Base-by-base conservation (phyloP, 2,888 invertebrate species). In the Cryptus armator region DNA sequence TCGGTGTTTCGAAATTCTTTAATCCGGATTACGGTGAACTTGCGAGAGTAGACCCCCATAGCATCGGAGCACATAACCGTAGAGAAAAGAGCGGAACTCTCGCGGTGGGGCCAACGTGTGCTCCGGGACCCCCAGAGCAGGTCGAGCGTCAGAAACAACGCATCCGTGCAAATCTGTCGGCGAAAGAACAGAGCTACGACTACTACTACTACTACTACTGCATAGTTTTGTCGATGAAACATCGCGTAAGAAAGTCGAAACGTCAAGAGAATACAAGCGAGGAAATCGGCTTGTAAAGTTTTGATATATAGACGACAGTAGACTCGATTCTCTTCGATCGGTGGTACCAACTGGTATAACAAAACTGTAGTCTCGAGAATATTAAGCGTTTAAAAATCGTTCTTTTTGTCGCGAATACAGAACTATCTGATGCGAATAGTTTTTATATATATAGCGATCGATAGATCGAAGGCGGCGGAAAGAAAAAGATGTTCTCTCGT, bases 21-120 rank as follows among this genome's bases (percentile, higher is more conserved):
- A 91, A 93, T 93, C 93, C 93, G 93, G 93, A 93, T 93, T 93
- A 93, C 87, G 88, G 79, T 81, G 77, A 85, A 87, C 77, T 86
- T 59, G 86, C 84, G 76, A 85, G 83, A 72, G 67, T 46, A 66
- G 71, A 37, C 37, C 37, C 14, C 56, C 53, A 71, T 29, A 67
- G 70, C 32, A 37, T 9, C 66, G 46, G 62, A 51, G 48, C 62
- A 56, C 43, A 46, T 44, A 16, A 19, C 59, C 16, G 48, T 19
- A 16, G 68, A 32, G 48, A 29, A 48, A 59, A 59, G 51, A 48
- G 44, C 37, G 37, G 37, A 80, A 79, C 24, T 24, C 48, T 32
- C 51, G 68, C 56, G 68, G 78, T 77, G 67, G 64, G 64, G 72
- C 68, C 70, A 37, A 68, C 70, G 70, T 64, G 67, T 75, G 12